Evolutionary conservation across 2,113 vertebrate genomes (phyloP), one percentile per base, ranked within the genome.

Genomic region (Dipodomys merriami): DNA sequence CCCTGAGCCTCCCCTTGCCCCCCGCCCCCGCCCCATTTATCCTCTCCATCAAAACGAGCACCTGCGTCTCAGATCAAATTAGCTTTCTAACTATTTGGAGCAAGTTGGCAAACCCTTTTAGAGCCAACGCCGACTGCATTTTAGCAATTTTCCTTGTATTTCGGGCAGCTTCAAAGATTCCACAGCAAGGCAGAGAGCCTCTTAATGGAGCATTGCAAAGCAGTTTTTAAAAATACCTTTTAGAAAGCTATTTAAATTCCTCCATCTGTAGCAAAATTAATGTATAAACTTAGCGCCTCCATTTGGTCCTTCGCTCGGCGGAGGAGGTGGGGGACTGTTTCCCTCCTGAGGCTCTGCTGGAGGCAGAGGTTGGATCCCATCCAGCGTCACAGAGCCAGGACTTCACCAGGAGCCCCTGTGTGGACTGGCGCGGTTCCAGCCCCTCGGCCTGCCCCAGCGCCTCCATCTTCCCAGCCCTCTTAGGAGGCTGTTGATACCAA

Each of bases 191-290:
- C 91, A 39, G 87, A 94, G 44, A 92, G 62, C 68, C 93, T 96
- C 92, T 94, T 84, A 86, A 95, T 71, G 79, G 87, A 95, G 82
- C 87, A 44, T 25, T 76, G 87, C 93, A 91, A 95, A 87, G 87
- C 80, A 27, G 87, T 30, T 93, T 96, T 94, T 96, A 96, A 97
- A 97, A 97, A 96, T 94, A 96, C 96, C 90, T 96, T 94, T 95
- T 69, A 60, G 95, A 77, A 83, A 95, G 96, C 95, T 97, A 95
- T 97, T 97, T 96, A 84, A 93, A 93, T 94, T 74, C 96, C 93
- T 88, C 90, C 9, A 39, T 94, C 96, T 95, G 90, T 15, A 49
- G 79, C 90, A 88, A 88, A 94, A 95, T 93, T 88, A 90, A 92
- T 91, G 84, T 89, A 35, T 74, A 94, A 96, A 96, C 60, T 79